These are phyloP conservation scores for Lepus townsendii DNA, from an alignment of 2,797 vertebrate genomes.

Conservation along the genomic window DNA sequence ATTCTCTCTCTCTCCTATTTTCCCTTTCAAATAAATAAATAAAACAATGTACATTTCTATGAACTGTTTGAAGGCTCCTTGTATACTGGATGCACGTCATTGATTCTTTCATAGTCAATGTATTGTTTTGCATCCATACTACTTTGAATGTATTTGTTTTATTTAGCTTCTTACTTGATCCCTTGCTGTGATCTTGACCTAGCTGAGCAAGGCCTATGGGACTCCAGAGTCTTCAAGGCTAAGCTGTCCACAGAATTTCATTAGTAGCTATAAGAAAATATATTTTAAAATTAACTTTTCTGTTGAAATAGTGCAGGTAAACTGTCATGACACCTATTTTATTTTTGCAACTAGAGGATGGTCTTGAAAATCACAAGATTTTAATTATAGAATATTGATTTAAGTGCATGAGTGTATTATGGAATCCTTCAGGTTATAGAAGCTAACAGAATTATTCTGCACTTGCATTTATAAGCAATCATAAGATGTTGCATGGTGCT, in stretches of 20 bases:
- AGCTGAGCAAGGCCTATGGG: background rate
- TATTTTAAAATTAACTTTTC: conserved; percentile 37
- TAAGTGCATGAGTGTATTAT: background rate
- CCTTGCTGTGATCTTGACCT: background rate
- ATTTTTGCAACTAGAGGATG: conserved; percentile 1
- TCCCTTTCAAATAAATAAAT: too few species aligned
- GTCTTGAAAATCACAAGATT: background rate
- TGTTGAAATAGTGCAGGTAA: background rate
- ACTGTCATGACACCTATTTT: conserved; percentile 21
- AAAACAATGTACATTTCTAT: too few species aligned
- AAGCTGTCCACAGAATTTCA: background rate
- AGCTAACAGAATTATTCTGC: background rate
- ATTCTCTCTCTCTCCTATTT: too few species aligned
- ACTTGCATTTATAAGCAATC: background rate
- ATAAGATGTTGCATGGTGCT: background rate
- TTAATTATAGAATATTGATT: background rate
- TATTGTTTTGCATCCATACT: background rate
- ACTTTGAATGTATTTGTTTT: background rate
- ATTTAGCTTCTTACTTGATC: background rate
- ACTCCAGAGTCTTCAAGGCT: background rate
- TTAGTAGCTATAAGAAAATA: background rate
- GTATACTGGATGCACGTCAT: background rate
- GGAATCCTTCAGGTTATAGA: background rate
- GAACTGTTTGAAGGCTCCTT: too few species aligned
- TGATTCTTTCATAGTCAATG: background rate